Percentiles rank a stretch among this genome's conserved stretches.
These are phyloP conservation scores for Drosophila neoperkinsi DNA, from an alignment of 2,888 invertebrate genomes.

Conservation along the genomic window DNA sequence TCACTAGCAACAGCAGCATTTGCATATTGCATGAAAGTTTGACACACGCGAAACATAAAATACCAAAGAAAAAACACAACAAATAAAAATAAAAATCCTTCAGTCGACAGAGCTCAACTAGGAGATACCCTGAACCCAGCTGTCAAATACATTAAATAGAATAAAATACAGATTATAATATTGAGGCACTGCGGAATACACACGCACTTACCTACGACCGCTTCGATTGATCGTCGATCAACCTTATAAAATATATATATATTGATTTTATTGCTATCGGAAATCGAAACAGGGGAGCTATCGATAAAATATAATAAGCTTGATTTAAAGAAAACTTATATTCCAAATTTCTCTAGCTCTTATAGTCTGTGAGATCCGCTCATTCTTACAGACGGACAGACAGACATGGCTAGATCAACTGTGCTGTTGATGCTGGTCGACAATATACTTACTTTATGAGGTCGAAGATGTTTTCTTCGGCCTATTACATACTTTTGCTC, in stretches of 20 bases:
- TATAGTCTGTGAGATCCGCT: neutral
- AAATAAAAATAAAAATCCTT: neutral
- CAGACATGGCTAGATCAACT: neutral
- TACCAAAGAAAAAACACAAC: neutral
- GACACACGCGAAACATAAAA: constrained; percentile 6
- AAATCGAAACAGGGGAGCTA: neutral
- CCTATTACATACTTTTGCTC: neutral
- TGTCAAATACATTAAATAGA: neutral
- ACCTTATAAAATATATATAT: neutral
- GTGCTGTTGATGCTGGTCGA: neutral
- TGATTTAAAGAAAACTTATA: neutral
- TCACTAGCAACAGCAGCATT: constrained; percentile 23
- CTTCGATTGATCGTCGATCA: neutral
- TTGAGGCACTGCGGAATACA: too few species aligned
- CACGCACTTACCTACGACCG: too few species aligned
- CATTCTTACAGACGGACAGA: neutral
- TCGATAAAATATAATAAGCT: neutral
- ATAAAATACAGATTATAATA: neutral
- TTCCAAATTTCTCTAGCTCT: neutral
- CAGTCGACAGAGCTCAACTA: neutral
- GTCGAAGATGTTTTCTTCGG: neutral
- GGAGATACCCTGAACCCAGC: neutral
- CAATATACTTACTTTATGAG: neutral
- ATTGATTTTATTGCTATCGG: neutral
- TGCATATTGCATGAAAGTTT: constrained; percentile 44